Evolutionary conservation across 2,888 invertebrate genomes (phyloP), one percentile per base, ranked within the genome.

Genomic region (Cybosia mesomella): DNA sequence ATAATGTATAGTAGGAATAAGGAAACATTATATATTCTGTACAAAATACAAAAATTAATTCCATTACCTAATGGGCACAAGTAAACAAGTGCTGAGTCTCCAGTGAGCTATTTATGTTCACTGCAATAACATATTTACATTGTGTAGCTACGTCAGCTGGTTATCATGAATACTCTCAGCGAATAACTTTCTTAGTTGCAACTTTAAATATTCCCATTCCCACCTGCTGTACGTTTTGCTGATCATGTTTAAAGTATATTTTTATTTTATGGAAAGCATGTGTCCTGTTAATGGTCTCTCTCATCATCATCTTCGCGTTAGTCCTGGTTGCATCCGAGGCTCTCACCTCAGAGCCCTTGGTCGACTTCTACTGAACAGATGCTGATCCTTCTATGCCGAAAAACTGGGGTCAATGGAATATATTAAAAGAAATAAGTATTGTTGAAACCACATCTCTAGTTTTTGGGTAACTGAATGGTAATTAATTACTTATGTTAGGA

Each of bases 51-150:
- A 49, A n/a, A 11, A n/a, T 61, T 11, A 61, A 61, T 49, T 49
- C 43, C 24, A 49, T 61, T 61, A 61, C 28, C 28, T 61, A 61
- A 61, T 61, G 43, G 43, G 28, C 28, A 43, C 24, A 43, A 28
- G 28, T 49, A 36, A 59, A 49, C 60, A 49, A 11, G 24, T 43
- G 11, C 28, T 32, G 32, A 28, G n/a, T 61, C 61, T 49, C 49
- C n/a, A 7, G 32, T 18, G 28, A 49, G 61, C 43, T 61, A 28
- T 43, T 49, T 61, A 28, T 61, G 28, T 49, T 22, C 22, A 61
- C 7, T 32, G 10, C 11, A 32, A 32, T n/a, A 61, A 28, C 61
- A 61, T 61, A n/a, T 43, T 32, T 28, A 49, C 43, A 49, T n/a
- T 28, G 43, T 43, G n/a, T 2, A 21, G 61, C 43, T 28, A 21